Evolutionary conservation across 2,797 vertebrate genomes (phyloP), one percentile per base, ranked within the genome.

Genomic region (Chelon labrosus): DNA sequence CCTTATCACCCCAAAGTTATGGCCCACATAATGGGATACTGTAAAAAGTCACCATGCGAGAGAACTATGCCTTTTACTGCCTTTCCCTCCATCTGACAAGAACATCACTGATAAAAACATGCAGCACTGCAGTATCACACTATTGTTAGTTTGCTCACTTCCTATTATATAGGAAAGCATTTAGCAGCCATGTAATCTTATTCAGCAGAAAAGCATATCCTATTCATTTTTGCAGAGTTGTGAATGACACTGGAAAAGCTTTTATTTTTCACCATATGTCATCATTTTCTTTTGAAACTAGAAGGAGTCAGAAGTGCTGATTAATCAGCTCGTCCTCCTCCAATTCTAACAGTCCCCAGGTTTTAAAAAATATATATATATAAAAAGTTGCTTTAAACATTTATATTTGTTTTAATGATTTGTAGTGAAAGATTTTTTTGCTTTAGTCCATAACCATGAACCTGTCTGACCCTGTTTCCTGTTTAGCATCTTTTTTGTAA

Each of bases 21-120:
- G 71, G 75, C 56, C 76, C 78, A 31, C 52, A 19, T 69, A 77
- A 88, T 77, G 35, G 50, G 25, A 73, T 58, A 53, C 73, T 62
- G 47, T 83, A 61, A 84, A 84, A 71, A 69, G 70, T 70, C 60
- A 7, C 65, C 52, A 61, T 38, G 76, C 64, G 58, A 51, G 68
- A 72, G 50, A 41, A 19, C 14, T 44, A 13, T n/a, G 37, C 55
- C 46, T 77, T 73, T 70, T 75, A 52, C 57, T 75, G 49, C 59
- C n/a, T 2, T 51, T 80, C 65, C 51, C 39, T 53, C 63, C 63
- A n/a, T 79, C 68, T 37, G 66, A 73, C 47, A 62, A 73, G 60
- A 79, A 55, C 39, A 66, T 73, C 20, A 50, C 31, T 19, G 46
- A 67, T 63, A 53, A 70, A 66, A 55, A 65, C 44, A 38, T 16